Evolutionary conservation across 2,888 invertebrate genomes (phyloP).

Genomic region (Sphaerophoria taeniata): DNA sequence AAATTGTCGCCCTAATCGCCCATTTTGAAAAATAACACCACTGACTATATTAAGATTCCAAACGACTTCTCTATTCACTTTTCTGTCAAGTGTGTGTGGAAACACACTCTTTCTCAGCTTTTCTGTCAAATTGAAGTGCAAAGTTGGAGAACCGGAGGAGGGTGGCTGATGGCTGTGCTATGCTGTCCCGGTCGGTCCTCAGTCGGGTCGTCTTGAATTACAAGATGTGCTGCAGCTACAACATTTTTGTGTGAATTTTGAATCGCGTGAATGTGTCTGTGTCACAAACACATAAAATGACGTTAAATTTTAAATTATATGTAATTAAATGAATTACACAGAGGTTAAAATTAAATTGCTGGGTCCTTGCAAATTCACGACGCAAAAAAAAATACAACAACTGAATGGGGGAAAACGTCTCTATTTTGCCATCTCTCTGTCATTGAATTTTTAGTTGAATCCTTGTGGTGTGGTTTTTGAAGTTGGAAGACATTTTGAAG

Average conservation of each 20-base stretch:
- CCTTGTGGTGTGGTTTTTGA: conserved; percentile 45
- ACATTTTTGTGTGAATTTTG: conserved; percentile 13
- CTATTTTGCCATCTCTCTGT: not conserved
- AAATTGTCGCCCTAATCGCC: no score
- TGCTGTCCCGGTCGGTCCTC: not conserved
- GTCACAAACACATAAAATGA: conserved; percentile 58
- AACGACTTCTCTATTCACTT: conserved; percentile 55
- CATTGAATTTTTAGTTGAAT: conserved; percentile 49
- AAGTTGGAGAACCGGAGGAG: not conserved
- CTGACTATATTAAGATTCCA: conserved; percentile 40
- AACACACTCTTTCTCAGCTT: conserved; percentile 25
- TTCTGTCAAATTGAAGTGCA: conserved; percentile 51
- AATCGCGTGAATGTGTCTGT: conserved; percentile 21
- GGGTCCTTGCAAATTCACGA: conserved; percentile 38
- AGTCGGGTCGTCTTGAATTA: not conserved
- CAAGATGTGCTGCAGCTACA: conserved; percentile 36
- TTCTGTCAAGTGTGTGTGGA: conserved; percentile 58
- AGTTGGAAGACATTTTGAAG: not conserved
- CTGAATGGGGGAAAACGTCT: not conserved
- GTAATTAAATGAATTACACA: conserved; percentile 74
- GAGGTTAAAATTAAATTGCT: conserved; percentile 69
- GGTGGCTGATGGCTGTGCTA: not conserved
- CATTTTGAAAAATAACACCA: no score
- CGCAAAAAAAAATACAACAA: conserved; percentile 12
- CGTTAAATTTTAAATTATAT: conserved; percentile 73